Evolutionary conservation across 2,797 vertebrate species (phyloP).

Genomic region (Luscinia luscinia): DNA sequence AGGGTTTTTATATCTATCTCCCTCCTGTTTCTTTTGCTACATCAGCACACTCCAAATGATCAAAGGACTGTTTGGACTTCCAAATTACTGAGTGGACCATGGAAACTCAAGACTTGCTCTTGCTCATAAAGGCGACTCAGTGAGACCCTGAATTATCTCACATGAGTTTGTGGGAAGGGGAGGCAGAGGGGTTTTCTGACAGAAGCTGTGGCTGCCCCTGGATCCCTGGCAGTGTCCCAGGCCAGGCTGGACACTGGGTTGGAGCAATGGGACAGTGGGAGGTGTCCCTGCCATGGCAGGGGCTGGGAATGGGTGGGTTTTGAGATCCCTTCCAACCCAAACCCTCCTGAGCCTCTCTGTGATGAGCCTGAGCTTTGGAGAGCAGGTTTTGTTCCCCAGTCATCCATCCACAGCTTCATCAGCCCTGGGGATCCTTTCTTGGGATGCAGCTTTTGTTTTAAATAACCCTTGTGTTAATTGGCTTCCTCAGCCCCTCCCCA

Average conservation of each 20-base stretch:
- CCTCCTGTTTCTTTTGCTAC: not conserved
- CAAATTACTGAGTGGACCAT: not conserved
- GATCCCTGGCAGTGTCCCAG: not conserved
- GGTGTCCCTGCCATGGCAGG: not conserved
- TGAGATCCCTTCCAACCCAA: not conserved
- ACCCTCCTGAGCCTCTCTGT: not conserved
- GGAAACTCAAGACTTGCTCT: not conserved
- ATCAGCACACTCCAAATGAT: not conserved
- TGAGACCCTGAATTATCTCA: not conserved
- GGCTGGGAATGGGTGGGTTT: not conserved
- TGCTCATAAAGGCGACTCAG: not conserved
- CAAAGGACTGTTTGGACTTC: not conserved
- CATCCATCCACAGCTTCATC: not conserved
- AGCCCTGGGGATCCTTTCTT: not conserved
- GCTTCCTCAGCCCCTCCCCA: not conserved
- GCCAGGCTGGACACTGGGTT: not conserved
- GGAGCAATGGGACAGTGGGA: not conserved
- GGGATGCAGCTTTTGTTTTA: not conserved
- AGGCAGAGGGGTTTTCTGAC: not conserved
- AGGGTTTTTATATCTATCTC: not conserved
- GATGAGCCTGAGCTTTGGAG: not conserved
- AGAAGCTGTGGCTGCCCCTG: not conserved
- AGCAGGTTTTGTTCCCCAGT: not conserved
- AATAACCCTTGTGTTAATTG: not conserved
- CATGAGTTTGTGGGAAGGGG: rapidly evolving